Evolutionary conservation across 2,888 invertebrate species (phyloP).

Genomic region (Thera britannica): DNA sequence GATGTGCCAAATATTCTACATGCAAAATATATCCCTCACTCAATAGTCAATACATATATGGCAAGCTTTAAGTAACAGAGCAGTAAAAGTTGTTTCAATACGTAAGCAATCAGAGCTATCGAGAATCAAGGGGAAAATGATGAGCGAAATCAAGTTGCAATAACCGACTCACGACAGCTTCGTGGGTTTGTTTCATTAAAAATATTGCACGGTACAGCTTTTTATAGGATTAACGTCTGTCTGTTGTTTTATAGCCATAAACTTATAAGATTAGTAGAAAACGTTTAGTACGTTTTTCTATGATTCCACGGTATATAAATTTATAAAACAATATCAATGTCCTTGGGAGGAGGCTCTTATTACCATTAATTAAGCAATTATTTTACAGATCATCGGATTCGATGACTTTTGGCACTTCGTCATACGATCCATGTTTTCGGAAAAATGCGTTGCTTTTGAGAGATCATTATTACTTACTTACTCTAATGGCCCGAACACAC

Average conservation of each 20-base stretch:
- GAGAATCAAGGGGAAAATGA: slow-evolving; percentile 47
- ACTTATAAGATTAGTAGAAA: background rate
- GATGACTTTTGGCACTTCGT: too few relatives aligned
- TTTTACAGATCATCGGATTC: too few relatives aligned
- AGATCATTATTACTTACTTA: too few relatives aligned
- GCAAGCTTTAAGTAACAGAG: slow-evolving; percentile 54
- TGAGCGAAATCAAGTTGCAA: slow-evolving; percentile 24
- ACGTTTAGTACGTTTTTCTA: too few relatives aligned
- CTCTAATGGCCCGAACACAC: too few relatives aligned
- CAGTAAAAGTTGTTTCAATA: slow-evolving; percentile 73
- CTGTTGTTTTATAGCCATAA: background rate
- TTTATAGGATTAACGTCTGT: slow-evolving; percentile 10
- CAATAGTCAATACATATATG: slow-evolving; percentile 56
- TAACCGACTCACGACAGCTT: slow-evolving; percentile 8
- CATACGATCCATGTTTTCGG: too few relatives aligned
- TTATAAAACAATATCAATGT: background rate
- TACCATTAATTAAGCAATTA: too few relatives aligned
- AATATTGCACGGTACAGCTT: slow-evolving; percentile 11
- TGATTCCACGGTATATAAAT: background rate
- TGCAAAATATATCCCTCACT: slow-evolving; percentile 56
- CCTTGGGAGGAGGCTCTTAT: too few relatives aligned
- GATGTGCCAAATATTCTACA: slow-evolving; percentile 74
- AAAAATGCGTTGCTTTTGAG: too few relatives aligned
- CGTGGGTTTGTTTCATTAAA: slow-evolving; percentile 12
- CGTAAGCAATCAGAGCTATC: slow-evolving; percentile 44